Evolutionary conservation across 53 echinoderm and acorn worm species (phyloP).

Genomic region (Hippasteria phrygiana): DNA sequence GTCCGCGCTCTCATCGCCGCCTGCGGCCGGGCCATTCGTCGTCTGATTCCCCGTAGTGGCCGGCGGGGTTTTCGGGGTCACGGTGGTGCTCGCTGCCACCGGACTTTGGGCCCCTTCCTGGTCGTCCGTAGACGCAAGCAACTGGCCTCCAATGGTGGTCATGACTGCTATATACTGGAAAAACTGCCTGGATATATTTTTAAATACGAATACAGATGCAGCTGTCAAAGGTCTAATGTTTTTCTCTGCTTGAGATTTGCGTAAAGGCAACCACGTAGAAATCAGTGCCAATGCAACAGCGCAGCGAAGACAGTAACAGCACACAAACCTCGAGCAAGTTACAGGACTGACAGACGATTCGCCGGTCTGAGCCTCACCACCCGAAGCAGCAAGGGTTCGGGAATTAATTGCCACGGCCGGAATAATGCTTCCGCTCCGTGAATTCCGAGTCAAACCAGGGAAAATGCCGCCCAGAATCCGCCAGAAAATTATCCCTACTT

Average conservation of each 20-base stretch:
- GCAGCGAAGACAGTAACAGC: neutral
- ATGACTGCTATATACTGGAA: neutral
- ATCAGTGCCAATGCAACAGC: neutral
- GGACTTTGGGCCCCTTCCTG: neutral
- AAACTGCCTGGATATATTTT: neutral
- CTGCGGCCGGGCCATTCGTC: conserved; percentile 16
- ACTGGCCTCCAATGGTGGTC: conserved; percentile 53
- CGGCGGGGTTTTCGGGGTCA: conserved; percentile 42
- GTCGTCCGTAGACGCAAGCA: conserved; percentile 56
- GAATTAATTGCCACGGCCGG: conserved; percentile 40
- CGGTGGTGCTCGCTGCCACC: neutral
- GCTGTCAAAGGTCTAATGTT: no score
- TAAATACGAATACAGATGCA: neutral
- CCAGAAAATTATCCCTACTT: neutral
- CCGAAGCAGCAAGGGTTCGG: neutral
- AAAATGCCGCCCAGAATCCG: neutral
- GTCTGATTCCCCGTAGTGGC: conserved; percentile 13
- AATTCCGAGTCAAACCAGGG: neutral
- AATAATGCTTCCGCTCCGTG: conserved; percentile 58
- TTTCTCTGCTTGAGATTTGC: neutral
- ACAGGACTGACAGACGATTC: conserved; percentile 2
- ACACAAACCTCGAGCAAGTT: neutral
- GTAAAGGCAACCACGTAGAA: no score
- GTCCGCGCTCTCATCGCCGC: conserved; percentile 25
- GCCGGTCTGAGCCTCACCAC: neutral